phyloP scores from a whole-genome alignment of 92 coral and sea anemone genomes.

The Anthopleura xanthogrammica region DNA sequence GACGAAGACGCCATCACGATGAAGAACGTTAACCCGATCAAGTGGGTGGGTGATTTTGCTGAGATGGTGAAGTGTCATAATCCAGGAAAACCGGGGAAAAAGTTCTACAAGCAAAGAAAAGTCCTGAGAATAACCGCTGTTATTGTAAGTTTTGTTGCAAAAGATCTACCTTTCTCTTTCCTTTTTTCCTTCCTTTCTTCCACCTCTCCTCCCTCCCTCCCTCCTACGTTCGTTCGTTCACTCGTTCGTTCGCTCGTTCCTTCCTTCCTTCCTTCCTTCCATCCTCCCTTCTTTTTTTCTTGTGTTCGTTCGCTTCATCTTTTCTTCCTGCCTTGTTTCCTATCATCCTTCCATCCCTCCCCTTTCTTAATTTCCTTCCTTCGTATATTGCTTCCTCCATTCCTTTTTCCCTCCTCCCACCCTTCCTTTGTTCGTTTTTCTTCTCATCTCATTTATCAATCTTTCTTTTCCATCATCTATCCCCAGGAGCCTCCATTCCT shows the following conservation, averaged over 20 bases:
- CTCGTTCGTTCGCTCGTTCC: neutral
- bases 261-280: neutral
- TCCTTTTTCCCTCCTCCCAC: neutral
- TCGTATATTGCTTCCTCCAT: neutral
- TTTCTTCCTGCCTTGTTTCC: neutral
- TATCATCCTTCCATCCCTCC: too few species aligned
- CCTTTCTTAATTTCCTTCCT: neutral
- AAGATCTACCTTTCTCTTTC: neutral
- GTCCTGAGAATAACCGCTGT: slow-evolving; percentile 63
- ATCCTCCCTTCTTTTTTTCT: neutral
- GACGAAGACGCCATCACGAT: slow-evolving; percentile 28
- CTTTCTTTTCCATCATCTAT: neutral
- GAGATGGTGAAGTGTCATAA: slow-evolving; percentile 54
- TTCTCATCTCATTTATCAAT: neutral
- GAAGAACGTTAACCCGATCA: slow-evolving; percentile 31
- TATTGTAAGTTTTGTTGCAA: slow-evolving; percentile 45
- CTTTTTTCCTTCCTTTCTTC: neutral
- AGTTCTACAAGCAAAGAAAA: slow-evolving; percentile 15
- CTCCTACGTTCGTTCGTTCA: neutral
- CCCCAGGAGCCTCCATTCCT: slow-evolving; percentile 80
- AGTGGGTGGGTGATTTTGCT: slow-evolving; percentile 75
- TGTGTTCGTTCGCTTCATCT: too few species aligned
- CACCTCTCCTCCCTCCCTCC: neutral
- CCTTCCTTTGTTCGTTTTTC: neutral
- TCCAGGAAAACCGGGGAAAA: slow-evolving; percentile 43